These are phyloP conservation scores for Marmota monax DNA, from an alignment of 2,113 vertebrate genomes.

Conservation along the genomic window DNA sequence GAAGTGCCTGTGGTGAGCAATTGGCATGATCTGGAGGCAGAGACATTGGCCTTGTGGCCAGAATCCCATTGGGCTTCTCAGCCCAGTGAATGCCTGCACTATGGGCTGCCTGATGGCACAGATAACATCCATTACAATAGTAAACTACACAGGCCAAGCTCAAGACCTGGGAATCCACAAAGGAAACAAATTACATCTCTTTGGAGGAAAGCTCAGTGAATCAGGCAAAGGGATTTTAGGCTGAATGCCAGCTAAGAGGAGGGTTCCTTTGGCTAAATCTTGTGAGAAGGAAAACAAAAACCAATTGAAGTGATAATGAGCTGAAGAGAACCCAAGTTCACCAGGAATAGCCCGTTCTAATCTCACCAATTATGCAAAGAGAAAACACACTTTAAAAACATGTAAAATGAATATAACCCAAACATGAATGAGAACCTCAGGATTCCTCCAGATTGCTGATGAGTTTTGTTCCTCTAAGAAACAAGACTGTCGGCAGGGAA, in stretches of 20 bases:
- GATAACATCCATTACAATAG: background rate
- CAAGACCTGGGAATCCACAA: conserved; percentile 35
- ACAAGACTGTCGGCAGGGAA: conserved; percentile 22
- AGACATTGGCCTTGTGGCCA: background rate
- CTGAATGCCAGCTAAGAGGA: background rate
- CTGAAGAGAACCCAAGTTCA: background rate
- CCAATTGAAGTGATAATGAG: background rate
- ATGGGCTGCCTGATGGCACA: background rate
- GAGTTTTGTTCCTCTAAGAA: conserved; percentile 67
- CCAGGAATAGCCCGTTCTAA: conserved; percentile 41
- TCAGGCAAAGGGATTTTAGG: background rate
- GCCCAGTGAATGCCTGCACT: background rate
- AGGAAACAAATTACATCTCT: conserved; percentile 65
- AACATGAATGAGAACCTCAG: background rate
- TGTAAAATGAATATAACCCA: conserved; percentile 43
- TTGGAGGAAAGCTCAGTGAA: background rate
- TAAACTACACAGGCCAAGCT: background rate
- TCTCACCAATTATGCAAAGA: conserved; percentile 56
- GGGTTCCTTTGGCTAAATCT: background rate
- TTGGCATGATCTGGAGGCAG: background rate
- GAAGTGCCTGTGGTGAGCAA: background rate
- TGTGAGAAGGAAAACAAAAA: conserved; percentile 53
- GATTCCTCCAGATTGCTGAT: conserved; percentile 54
- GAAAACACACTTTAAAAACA: conserved; percentile 51
- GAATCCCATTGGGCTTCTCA: background rate